Base-by-base conservation (phyloP, 2,888 invertebrate species). In the Fabriciana adippe region DNA sequence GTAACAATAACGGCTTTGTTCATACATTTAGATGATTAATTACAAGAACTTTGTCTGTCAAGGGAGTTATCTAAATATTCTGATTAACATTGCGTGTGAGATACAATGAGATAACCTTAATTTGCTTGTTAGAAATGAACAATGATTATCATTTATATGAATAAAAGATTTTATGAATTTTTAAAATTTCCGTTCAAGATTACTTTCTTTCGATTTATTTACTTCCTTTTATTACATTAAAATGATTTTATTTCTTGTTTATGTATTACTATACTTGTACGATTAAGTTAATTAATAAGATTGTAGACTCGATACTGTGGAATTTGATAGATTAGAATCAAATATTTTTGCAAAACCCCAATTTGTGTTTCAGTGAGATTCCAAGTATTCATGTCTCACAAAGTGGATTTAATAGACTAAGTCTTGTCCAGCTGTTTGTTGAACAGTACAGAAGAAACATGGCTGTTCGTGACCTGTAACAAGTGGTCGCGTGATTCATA, bases 401-500 rank as follows among this genome's bases (percentile, higher is more conserved):
- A 26, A 55, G 14, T 55, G 16, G 41, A 56, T 54, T 53, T 11
- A 51, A 54, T 54, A 50, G 26, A 47, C 50, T 48, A 55, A 31
- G 35, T 45, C 8, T 4, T 13, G 16, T 55, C 51, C 14, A 51
- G 51, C 41, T 59, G 15, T 18, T 51, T 45, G 56, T 54, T 31
- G 16, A 68, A 59, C 48, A 59, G 47, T 26, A 48, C 48, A 31
- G 59, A 48, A 59, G 59, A 48, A 59, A 59, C 47, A 59, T 59
- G 48, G 26, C 26, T 26, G 65, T 68, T 68, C 57, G 51, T 60
- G 63, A 68, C 62, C 72, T 50, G 79, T 83, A 85, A 85, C 85
- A 86, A 85, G 86, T 86, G 86, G 86, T 84, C 79, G 86, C 84
- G 83, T 85, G 86, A 73, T 72, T 63, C 48, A 51, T 47, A 57